phyloP scores from a whole-genome alignment of 2,888 invertebrate species.

The Polyommatus icarus region DNA sequence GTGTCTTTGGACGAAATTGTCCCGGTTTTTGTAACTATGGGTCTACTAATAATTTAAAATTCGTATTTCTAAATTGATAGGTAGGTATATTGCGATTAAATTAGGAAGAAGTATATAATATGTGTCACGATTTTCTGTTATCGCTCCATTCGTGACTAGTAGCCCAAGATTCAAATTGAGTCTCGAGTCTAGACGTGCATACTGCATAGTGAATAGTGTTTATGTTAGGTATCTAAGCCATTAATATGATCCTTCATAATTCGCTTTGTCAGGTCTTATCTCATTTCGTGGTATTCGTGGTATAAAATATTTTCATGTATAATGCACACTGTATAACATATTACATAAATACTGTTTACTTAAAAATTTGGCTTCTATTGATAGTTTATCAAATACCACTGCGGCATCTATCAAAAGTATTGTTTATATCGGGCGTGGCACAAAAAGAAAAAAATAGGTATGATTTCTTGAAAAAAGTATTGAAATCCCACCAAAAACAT shows the following conservation, averaged over 20 bases:
- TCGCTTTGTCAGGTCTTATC: not conserved
- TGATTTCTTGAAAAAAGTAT: too few relatives aligned
- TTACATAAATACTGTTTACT: too few relatives aligned
- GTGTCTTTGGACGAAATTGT: too few relatives aligned
- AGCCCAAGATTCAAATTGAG: not conserved
- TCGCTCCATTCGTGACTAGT: conserved; percentile 17
- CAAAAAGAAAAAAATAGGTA: too few relatives aligned
- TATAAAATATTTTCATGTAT: too few relatives aligned
- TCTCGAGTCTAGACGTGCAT: not conserved
- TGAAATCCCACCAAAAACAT: too few relatives aligned
- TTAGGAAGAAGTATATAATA: not conserved
- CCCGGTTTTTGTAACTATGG: too few relatives aligned
- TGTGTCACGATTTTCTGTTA: conserved; percentile 17
- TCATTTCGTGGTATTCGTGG: not conserved
- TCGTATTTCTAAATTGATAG: not conserved
- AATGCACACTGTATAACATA: too few relatives aligned
- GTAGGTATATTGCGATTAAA: not conserved
- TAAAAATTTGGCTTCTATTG: too few relatives aligned
- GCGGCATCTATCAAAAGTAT: too few relatives aligned
- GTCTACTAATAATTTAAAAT: not conserved
- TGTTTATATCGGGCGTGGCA: too few relatives aligned
- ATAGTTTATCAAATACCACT: too few relatives aligned
- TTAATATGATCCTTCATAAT: not conserved
- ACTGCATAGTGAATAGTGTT: not conserved
- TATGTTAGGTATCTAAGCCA: not conserved